phyloP scores from a whole-genome alignment of 2,113 vertebrate species.

The Poecile atricapillus region DNA sequence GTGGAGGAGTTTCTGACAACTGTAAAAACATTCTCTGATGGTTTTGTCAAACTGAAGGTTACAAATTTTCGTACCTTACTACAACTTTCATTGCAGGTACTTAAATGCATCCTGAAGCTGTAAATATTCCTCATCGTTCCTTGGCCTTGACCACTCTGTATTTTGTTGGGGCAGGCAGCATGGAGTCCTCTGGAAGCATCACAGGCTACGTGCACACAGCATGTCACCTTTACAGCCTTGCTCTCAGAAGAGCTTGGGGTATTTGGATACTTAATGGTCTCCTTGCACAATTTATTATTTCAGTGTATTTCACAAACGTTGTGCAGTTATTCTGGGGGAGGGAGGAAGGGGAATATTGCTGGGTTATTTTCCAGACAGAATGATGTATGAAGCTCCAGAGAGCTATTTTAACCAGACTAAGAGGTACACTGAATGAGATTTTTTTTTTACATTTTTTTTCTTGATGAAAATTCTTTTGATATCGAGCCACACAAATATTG shows the following conservation, averaged over 20 bases:
- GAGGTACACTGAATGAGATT: neutral
- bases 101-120: neutral
- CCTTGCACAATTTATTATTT: neutral
- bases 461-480: neutral
- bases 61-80: neutral
- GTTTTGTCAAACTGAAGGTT: neutral
- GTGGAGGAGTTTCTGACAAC: neutral
- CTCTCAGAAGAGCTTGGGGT: neutral
- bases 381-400: neutral
- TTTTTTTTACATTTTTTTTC: neutral
- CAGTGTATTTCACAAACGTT: neutral
- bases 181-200: neutral
- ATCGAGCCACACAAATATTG: neutral
- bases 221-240: rapidly evolving
- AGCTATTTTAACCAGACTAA: neutral
- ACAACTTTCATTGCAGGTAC: neutral
- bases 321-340: neutral
- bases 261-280: neutral
- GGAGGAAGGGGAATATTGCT: neutral
- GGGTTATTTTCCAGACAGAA: neutral
- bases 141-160: neutral
- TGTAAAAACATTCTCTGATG: neutral
- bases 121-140: neutral
- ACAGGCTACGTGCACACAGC: neutral
- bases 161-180: neutral